Evolutionary conservation across 2,888 invertebrate genomes (phyloP).

Genomic region (Lochmaea crataegi): DNA sequence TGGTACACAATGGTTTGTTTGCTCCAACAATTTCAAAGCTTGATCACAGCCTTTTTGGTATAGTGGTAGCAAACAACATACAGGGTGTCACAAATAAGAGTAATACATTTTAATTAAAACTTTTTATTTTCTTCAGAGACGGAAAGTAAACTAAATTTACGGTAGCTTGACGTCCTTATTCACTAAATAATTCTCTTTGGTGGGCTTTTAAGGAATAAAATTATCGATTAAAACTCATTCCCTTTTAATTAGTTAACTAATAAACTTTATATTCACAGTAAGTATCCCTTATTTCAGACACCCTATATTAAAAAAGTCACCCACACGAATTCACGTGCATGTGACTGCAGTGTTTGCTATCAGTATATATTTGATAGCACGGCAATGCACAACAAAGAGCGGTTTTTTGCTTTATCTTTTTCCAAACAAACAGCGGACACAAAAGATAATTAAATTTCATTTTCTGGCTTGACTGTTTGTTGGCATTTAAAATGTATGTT

Average conservation of each 20-base stretch:
- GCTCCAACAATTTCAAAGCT: slow-evolving; percentile 1
- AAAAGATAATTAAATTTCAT: background rate
- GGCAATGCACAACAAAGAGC: background rate
- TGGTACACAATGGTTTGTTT: background rate
- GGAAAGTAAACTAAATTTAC: no score
- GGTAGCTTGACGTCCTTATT: no score
- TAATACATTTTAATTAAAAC: background rate
- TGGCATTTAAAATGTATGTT: no score
- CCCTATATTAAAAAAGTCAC: background rate
- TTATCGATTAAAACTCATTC: no score
- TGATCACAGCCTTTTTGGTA: background rate
- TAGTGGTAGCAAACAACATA: slow-evolving; percentile 1
- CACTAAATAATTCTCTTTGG: no score
- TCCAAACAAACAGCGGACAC: background rate
- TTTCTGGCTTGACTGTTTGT: no score
- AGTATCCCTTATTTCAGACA: background rate
- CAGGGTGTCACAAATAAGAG: background rate
- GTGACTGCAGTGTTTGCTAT: background rate
- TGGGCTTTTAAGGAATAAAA: no score
- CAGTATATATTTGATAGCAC: background rate
- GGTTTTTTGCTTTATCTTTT: background rate
- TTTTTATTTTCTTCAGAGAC: background rate
- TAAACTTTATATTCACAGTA: background rate
- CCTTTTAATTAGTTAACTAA: no score
- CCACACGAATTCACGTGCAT: background rate